Evolutionary conservation across 1,140 invertebrate species (phyloP), one percentile per base, ranked within the genome.

Genomic region (Euschistus heros): DNA sequence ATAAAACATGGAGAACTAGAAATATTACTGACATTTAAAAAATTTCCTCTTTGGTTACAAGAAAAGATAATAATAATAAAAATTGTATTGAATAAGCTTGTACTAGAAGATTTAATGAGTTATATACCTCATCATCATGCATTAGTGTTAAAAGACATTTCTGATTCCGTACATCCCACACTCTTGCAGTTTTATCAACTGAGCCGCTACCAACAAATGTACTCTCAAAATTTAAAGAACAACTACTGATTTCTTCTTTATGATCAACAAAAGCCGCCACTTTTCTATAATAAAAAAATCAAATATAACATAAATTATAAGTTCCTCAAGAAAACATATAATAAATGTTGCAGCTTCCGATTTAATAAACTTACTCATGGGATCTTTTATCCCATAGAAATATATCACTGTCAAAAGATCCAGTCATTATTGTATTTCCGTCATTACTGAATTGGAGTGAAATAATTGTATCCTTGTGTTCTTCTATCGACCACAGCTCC

Each of bases 341-440:
- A 6, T 7, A 54, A 54, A 54, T 54, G 15, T 54, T 54, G 8
- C n/a, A n/a, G n/a, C n/a, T n/a, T n/a, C n/a, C 7, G 26, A 30
- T 61, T 61, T 18, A 6, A 30, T 18, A 61, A 7, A 61, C 33
- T 62, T 42, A 62, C 44, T 44, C 6, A 14, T 44, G 17, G 17
- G 26, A 52, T 67, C 86, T 81, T 4, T 81, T 81, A 73, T 90
- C 88, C 88, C 88, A 91, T 50, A 90, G 74, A 18, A 79, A 80
- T 26, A 89, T 81, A 10, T 86, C 88, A 47, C 83, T 81, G 73
- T 91, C 88, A 73, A 91, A 91, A 0, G 87, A 89, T 5, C 87
- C 88, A 0, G 87, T 89, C 59, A 90, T 80, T 20, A 91, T 71
- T 66, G 85, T 77, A 63, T 82, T 81, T 26, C 86, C 86, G 69